Percentiles rank a stretch among this genome's conserved stretches.
Evolutionary conservation across 2,888 invertebrate species (phyloP).

Genomic region (Drosophila anomelani): DNA sequence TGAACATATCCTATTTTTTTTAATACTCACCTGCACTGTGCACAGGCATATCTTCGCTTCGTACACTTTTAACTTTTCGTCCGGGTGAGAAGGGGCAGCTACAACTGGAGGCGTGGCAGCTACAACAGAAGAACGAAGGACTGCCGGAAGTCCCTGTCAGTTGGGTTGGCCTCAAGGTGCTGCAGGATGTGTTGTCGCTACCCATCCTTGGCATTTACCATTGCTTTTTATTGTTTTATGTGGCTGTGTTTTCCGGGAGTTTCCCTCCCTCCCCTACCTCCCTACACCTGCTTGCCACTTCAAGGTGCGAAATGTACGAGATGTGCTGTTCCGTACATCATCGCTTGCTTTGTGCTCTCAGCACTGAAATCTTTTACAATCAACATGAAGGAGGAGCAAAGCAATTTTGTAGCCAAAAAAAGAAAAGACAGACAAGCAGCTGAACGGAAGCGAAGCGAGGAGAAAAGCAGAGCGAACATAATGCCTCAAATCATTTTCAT

Average conservation of each 20-base stretch:
- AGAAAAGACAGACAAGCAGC: constrained; percentile 9
- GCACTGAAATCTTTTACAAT: constrained; percentile 74
- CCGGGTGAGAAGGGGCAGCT: constrained; percentile 23
- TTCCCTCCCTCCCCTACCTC: neutral
- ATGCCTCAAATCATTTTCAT: constrained; percentile 79
- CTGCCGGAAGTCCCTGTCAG: constrained; percentile 61
- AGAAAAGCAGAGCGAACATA: constrained; percentile 53
- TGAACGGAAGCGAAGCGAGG: constrained; percentile 25
- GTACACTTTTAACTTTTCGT: constrained; percentile 21
- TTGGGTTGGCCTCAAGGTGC: constrained; percentile 56
- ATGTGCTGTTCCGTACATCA: constrained; percentile 64
- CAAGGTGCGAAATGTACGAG: constrained; percentile 71
- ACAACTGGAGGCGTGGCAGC: constrained; percentile 48
- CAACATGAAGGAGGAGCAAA: constrained; percentile 51
- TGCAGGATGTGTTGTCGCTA: constrained; percentile 46
- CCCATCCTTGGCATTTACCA: constrained; percentile 46
- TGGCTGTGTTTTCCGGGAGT: constrained; percentile 40
- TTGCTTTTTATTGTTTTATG: constrained; percentile 72
- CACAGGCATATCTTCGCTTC: constrained; percentile 5
- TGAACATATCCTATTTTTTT: neutral
- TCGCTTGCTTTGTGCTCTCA: constrained; percentile 67
- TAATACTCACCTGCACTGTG: neutral
- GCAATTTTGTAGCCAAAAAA: constrained; percentile 62
- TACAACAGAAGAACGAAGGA: constrained; percentile 10
- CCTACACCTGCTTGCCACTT: constrained; percentile 42